Evolutionary conservation across 2,888 invertebrate genomes (phyloP), one percentile per base, ranked within the genome.

Genomic region (Oxyteleia sp.): DNA sequence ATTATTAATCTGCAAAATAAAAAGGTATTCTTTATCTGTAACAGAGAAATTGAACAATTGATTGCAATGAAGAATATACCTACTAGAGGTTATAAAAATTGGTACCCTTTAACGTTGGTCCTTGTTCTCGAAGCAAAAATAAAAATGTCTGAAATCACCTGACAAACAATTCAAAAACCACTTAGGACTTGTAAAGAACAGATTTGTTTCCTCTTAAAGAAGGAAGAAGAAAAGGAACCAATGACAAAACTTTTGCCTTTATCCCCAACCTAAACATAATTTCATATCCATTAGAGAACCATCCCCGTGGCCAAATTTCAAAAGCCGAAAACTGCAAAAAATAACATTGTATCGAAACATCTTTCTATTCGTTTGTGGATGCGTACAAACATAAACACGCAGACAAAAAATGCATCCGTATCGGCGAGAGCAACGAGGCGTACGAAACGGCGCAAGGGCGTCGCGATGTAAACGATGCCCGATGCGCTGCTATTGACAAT

Each of bases 401-500:
- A 66, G 18, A 76, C 49, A 51, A 75, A 75, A 75, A 75, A 32
- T 8, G 20, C 15, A 16, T 15, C 53, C 26, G 23, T 20, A 4
- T 26, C 23, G 43, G 15, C 10, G 47, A 49, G 57, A 16, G 32
- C 49, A 45, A 29, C 43, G 68, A 51, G 32, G 41, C 63, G 74
- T 74, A 63, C 10, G 45, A 81, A 81, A 74, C 47, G 64, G 74
- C 53, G 81, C 53, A 63, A 29, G 61, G 51, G 51, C 49, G 51
- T 51, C 41, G 71, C 61, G 51, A 74, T 75, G 81, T 81, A 75
- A 82, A 55, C 71, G 88, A 87, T 87, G 83, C 85, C 82, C 68
- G 88, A 87, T 87, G 88, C 88, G 88, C 88, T 90, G 88, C 88
- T 88, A 87, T 88, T 87, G 89, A 85, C 87, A 87, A 88, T 87